phyloP scores from a whole-genome alignment of 2,113 vertebrate genomes.

The Pituophis catenifer region DNA sequence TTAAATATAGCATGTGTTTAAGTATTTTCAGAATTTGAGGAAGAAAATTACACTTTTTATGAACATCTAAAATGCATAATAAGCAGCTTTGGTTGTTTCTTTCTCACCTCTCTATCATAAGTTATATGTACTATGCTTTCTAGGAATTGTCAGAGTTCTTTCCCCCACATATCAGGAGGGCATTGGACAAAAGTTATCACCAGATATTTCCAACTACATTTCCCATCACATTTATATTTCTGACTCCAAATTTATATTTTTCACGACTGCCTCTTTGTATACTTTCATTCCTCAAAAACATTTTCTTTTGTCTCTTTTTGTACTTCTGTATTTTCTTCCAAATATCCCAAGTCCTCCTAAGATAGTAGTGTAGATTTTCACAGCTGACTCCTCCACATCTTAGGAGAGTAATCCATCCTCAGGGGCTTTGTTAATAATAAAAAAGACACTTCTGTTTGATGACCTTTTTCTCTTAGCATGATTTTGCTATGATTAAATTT shows the following conservation, averaged over 20 bases:
- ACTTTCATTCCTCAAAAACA: not conserved
- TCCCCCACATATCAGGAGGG: not conserved
- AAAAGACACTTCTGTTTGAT: not conserved
- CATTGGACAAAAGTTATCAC: not conserved
- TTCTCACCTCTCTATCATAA: not conserved
- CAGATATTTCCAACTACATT: not conserved
- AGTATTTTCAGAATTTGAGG: not conserved
- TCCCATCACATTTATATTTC: not conserved
- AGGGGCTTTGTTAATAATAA: not conserved
- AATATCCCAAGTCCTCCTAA: not conserved
- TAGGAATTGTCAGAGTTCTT: not conserved
- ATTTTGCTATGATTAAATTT: not conserved
- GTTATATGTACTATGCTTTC: not conserved
- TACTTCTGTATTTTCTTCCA: not conserved
- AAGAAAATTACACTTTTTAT: not conserved
- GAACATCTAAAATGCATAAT: not conserved
- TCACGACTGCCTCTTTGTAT: not conserved
- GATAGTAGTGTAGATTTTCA: not conserved
- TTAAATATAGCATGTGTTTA: not conserved
- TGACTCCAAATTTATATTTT: not conserved
- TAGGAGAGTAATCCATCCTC: not conserved
- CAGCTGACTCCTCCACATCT: not conserved
- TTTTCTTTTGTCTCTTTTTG: not conserved
- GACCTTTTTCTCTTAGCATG: not conserved
- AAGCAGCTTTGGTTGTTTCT: not conserved